Evolutionary conservation across 2,888 invertebrate species (phyloP).

Genomic region (Ophonus ardosiacus): DNA sequence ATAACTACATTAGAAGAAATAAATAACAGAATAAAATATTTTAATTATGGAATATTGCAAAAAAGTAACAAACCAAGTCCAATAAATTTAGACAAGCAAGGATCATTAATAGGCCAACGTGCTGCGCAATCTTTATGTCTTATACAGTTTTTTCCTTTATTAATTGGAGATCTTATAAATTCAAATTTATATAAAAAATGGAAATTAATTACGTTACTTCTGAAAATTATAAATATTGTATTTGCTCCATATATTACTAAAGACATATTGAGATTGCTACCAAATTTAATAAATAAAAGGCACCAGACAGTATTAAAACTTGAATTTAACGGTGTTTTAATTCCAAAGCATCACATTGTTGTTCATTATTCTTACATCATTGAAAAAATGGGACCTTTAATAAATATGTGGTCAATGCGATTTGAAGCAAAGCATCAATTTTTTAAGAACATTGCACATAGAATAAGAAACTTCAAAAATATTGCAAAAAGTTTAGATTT

Average conservation of each 20-base stretch:
- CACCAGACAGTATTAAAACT: not conserved
- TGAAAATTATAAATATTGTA: not conserved
- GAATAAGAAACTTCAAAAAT: not conserved
- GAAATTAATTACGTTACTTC: not conserved
- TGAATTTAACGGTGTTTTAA: not conserved
- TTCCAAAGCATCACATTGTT: slow-evolving; percentile 22
- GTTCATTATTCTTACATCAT: not conserved
- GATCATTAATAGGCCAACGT: not conserved
- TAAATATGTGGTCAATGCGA: not conserved
- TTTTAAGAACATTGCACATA: not conserved
- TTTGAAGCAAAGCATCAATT: slow-evolving; percentile 17
- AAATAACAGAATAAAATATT: slow-evolving; percentile 3
- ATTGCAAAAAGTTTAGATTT: not conserved
- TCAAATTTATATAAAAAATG: not conserved
- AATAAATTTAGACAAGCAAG: not conserved
- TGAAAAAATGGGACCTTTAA: not conserved
- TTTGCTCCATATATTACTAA: not conserved
- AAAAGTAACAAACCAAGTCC: slow-evolving; percentile 11
- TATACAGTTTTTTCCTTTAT: not conserved
- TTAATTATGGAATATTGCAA: not conserved
- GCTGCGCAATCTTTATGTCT: slow-evolving; percentile 13
- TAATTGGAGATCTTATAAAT: not conserved
- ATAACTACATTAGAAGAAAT: slow-evolving; percentile 16
- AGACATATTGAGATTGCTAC: not conserved
- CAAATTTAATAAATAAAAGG: not conserved